phyloP scores from a whole-genome alignment of 2,888 invertebrate species.

The Netelia melanura region DNA sequence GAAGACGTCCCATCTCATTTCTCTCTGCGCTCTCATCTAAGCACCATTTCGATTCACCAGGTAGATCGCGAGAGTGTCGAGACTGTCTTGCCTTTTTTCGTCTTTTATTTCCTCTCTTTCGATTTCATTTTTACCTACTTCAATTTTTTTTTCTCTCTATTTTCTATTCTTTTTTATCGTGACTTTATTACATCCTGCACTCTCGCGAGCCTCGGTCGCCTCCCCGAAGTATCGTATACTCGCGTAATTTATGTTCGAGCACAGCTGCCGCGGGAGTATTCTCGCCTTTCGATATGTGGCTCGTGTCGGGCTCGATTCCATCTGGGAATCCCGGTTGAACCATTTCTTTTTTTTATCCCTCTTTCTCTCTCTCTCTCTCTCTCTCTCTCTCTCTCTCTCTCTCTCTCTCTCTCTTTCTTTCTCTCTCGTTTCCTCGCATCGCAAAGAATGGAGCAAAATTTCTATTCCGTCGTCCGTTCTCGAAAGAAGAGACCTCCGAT shows the following conservation, averaged over 20 bases:
- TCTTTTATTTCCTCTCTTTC: constrained; percentile 17
- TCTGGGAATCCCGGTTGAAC: constrained; percentile 14
- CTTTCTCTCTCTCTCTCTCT: no score
- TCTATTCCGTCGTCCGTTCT: not conserved
- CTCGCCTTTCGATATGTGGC: not conserved
- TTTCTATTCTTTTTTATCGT: constrained; percentile 23
- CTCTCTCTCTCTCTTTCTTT: no score
- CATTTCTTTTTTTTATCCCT: not conserved
- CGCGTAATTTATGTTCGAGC: constrained; percentile 56
- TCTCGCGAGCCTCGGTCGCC: constrained; percentile 16
- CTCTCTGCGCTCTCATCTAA: constrained; percentile 20
- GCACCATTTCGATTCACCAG: constrained; percentile 44
- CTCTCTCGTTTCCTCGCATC: not conserved
- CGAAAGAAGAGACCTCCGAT: constrained; percentile 1
- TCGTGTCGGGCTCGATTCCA: not conserved
- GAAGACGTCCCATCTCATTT: constrained; percentile 51
- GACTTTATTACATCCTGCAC: constrained; percentile 39
- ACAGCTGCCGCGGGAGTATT: constrained; percentile 2
- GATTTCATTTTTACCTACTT: constrained; percentile 22
- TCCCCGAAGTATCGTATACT: constrained; percentile 54
- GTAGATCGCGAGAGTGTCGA: constrained; percentile 42
- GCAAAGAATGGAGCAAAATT: not conserved
- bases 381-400: no score
- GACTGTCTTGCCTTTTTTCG: constrained; percentile 1
- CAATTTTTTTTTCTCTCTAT: constrained; percentile 3